A percentile compares a stretch with the other conserved stretches of the same genome.
Conservation (phyloP, 2,888 invertebrate genomes). For the Keiferia lycopersicella region DNA sequence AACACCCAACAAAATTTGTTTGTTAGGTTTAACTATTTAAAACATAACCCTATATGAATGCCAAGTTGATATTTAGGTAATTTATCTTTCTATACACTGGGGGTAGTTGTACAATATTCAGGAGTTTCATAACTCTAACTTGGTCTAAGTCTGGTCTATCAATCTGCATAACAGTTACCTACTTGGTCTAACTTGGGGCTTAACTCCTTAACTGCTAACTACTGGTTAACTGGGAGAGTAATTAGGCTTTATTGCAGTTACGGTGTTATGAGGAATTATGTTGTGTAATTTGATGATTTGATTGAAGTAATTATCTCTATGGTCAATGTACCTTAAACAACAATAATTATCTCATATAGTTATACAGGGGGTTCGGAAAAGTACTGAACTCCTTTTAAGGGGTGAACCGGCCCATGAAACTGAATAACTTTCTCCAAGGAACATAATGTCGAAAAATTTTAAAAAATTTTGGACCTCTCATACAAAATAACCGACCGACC, state of each 20-base stretch:
- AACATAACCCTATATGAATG: too few relatives aligned
- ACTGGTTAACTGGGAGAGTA: constrained; percentile 17
- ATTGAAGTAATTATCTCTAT: neutral
- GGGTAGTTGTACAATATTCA: constrained; percentile 1
- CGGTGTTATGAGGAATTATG: neutral
- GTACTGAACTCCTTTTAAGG: too few relatives aligned
- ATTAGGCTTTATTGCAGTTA: constrained; percentile 21
- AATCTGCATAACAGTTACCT: constrained; percentile 19
- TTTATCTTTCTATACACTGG: too few relatives aligned
- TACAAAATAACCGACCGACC: too few relatives aligned
- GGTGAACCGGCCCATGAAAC: too few relatives aligned
- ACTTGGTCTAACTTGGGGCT: constrained; percentile 10
- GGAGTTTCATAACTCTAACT: constrained; percentile 15
- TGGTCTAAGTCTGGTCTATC: constrained; percentile 18
- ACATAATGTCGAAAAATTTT: too few relatives aligned
- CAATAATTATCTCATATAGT: neutral
- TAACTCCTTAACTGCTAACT: constrained; percentile 24
- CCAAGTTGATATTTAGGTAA: too few relatives aligned
- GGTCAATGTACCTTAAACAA: neutral
- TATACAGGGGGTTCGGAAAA: too few relatives aligned
- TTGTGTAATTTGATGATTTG: neutral
- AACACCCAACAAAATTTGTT: too few relatives aligned
- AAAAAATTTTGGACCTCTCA: too few relatives aligned
- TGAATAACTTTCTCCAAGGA: too few relatives aligned
- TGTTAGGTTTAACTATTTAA: too few relatives aligned